A percentile compares a stretch with the other conserved stretches of the same genome.
Conservation (phyloP, 2,888 invertebrate genomes). For the Euplagia quadripunctaria region DNA sequence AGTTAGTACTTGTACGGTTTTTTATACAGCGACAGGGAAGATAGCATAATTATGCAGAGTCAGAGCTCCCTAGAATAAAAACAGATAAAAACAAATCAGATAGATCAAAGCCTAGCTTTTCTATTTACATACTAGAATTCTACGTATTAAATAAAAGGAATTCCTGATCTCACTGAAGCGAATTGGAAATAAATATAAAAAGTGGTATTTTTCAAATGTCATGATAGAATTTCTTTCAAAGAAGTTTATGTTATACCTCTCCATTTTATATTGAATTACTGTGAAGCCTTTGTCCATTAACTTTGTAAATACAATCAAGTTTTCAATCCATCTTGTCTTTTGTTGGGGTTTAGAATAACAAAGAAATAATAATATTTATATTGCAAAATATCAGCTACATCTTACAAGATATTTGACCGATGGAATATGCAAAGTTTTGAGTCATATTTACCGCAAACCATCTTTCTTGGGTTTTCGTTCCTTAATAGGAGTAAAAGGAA, state of each 20-base stretch:
- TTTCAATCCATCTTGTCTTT: slow-evolving; percentile 25
- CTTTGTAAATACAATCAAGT: slow-evolving; percentile 29
- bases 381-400: neutral
- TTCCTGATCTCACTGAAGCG: neutral
- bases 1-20: no score
- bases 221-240: neutral
- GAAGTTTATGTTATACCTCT: slow-evolving; percentile 10
- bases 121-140: neutral
- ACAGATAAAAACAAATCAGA: neutral
- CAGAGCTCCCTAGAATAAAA: neutral
- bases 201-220: neutral
- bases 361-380: neutral
- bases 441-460: neutral
- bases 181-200: neutral
- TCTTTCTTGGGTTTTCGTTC: no score
- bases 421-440: neutral
- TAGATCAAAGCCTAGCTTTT: neutral
- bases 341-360: neutral
- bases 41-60: no score
- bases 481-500: no score
- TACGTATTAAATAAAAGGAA: neutral
- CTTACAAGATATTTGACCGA: neutral
- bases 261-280: slow-evolving; percentile 22
- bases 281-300: slow-evolving; percentile 17
- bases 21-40: no score